These are phyloP conservation scores for Brachynemurus nebulosus DNA, from an alignment of 2,888 invertebrate genomes.

Conservation along the genomic window DNA sequence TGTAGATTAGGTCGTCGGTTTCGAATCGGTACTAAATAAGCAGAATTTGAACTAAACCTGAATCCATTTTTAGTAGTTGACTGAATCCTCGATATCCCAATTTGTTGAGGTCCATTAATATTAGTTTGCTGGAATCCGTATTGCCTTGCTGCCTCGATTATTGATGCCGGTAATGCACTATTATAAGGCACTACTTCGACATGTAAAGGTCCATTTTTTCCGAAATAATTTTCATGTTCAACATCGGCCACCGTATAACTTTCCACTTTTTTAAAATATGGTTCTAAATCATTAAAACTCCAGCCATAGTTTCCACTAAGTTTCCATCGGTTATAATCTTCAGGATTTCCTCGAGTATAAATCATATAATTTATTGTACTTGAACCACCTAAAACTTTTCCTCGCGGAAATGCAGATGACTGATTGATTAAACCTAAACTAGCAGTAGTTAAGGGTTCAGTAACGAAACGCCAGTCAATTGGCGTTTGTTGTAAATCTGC, in stretches of 20 bases:
- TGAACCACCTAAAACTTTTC: conserved; percentile 71
- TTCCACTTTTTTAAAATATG: conserved; percentile 68
- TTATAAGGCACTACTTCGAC: conserved; percentile 38
- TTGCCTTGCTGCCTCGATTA: conserved; percentile 47
- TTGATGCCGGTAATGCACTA: conserved; percentile 34
- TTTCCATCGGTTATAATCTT: conserved; percentile 72
- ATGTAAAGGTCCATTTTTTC: conserved; percentile 40
- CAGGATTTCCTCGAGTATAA: conserved; percentile 53
- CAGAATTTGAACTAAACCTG: conserved; percentile 50
- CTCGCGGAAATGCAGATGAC: conserved; percentile 33
- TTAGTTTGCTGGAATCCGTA: conserved; percentile 44
- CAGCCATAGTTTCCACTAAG: conserved; percentile 42
- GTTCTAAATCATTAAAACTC: conserved; percentile 56
- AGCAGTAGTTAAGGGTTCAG: conserved; percentile 30
- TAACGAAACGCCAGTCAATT: conserved; percentile 44
- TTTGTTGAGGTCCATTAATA: conserved; percentile 43
- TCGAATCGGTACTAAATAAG: conserved; percentile 46
- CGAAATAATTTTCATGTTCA: conserved; percentile 35
- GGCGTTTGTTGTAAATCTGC: conserved; percentile 46
- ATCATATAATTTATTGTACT: conserved; percentile 72
- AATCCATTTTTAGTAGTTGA: conserved; percentile 50
- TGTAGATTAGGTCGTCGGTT: conserved; percentile 28
- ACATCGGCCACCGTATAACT: conserved; percentile 37
- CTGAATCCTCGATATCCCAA: conserved; percentile 47
- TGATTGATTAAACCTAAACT: conserved; percentile 27